Conservation (phyloP, 2,797 vertebrate species). For the Argya squamiceps region DNA sequence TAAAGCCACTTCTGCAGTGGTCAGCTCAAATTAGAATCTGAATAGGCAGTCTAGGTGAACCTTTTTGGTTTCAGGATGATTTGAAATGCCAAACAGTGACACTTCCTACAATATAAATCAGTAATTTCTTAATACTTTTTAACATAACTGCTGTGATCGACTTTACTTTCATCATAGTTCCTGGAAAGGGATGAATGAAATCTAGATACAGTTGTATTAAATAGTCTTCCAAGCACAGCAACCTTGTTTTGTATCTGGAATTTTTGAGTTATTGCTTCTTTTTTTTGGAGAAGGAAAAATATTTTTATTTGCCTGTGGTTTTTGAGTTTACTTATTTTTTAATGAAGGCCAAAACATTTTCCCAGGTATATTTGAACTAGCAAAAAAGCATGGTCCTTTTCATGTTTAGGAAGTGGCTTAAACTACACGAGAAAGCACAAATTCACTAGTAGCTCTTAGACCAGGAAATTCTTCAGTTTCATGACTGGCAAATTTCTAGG, state of each 20-base stretch:
- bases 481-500: not conserved
- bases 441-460: not conserved
- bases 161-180: not conserved
- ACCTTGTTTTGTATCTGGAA: not conserved
- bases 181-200: not conserved
- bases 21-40: conserved; percentile 12
- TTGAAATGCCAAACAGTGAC: not conserved
- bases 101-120: not conserved
- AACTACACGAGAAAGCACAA: not conserved
- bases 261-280: not conserved
- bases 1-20: not conserved
- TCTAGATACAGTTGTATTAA: not conserved
- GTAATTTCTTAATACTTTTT: not conserved
- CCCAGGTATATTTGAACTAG: not conserved
- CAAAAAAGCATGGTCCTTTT: not conserved
- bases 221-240: not conserved
- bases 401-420: not conserved
- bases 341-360: not conserved
- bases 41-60: not conserved
- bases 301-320: not conserved
- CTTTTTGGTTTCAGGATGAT: not conserved
- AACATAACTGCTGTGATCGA: not conserved
- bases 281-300: not conserved
- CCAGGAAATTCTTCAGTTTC: not conserved
- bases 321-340: not conserved